Percentiles rank a stretch among this genome's conserved stretches.
Conservation (phyloP, 2,797 vertebrate genomes). For the Hypotaenidia okinawae region DNA sequence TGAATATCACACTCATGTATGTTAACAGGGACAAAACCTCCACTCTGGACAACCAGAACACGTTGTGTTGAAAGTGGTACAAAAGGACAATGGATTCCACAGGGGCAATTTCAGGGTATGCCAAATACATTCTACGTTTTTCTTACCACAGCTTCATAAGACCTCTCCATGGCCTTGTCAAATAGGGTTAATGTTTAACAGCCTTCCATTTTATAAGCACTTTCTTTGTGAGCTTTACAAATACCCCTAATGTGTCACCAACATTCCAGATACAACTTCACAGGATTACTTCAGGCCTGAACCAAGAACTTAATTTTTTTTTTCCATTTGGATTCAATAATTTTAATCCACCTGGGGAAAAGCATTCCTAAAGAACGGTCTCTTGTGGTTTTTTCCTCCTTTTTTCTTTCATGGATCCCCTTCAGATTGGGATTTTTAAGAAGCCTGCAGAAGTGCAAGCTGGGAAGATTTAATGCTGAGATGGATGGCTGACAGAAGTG, state of each 20-base stretch:
- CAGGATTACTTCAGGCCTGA: not conserved
- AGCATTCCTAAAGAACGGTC: not conserved
- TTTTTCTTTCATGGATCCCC: not conserved
- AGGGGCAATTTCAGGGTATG: not conserved
- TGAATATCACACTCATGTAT: not conserved
- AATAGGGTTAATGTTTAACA: constrained; percentile 49
- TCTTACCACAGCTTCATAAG: not conserved
- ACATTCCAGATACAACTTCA: not conserved
- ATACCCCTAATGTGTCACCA: not conserved
- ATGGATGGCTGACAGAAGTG: not conserved
- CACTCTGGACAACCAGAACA: not conserved
- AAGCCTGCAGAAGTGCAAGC: not conserved
- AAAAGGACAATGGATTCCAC: constrained; percentile 40
- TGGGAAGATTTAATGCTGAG: not conserved
- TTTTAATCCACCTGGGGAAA: not conserved
- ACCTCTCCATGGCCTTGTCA: constrained; percentile 24
- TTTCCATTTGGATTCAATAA: not conserved
- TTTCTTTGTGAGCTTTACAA: constrained; percentile 26
- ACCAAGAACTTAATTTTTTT: not conserved
- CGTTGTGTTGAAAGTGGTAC: not conserved
- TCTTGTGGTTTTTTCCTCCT: not conserved
- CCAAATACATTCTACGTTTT: not conserved
- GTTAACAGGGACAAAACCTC: constrained; percentile 16
- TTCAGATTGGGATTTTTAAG: not conserved
- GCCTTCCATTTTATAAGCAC: not conserved